Percentiles rank a stretch among this genome's conserved stretches.
These are phyloP conservation scores for Lepidurus arcticus DNA, from an alignment of 1,140 invertebrate species.

Conservation along the genomic window DNA sequence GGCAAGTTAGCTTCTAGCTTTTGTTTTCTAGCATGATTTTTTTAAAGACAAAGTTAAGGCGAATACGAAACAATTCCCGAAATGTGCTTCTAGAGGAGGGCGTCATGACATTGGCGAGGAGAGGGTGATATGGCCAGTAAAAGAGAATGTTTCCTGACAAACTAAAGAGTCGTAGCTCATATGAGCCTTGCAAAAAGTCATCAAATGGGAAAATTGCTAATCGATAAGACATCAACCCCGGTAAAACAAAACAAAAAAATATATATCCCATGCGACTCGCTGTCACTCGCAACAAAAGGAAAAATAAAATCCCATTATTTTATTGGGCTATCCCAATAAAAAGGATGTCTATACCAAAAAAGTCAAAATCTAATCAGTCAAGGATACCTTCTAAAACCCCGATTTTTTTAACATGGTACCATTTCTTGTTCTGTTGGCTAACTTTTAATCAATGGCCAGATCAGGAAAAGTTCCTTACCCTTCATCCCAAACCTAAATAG, in stretches of 20 bases:
- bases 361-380: neutral
- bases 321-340: neutral
- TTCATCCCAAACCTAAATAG: constrained; percentile 3
- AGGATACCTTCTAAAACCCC: neutral
- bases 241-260: too few relatives aligned
- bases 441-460: constrained; percentile 18
- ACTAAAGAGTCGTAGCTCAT: neutral
- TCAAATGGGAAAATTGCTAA: constrained; percentile 14
- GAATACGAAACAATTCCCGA: neutral
- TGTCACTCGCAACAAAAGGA: neutral
- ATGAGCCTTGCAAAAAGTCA: neutral
- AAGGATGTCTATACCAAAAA: neutral
- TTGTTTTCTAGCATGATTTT: too few relatives aligned
- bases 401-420: neutral
- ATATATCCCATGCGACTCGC: neutral
- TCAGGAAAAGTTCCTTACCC: neutral
- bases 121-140: neutral
- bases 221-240: constrained; percentile 2
- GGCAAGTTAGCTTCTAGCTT: too few relatives aligned
- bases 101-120: neutral
- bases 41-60: too few relatives aligned
- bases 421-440: neutral
- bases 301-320: neutral
- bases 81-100: neutral
- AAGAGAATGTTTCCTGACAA: neutral